Evolutionary conservation across 2,113 vertebrate genomes (phyloP).

Genomic region (Sinocyclocheilus anshuiensis): DNA sequence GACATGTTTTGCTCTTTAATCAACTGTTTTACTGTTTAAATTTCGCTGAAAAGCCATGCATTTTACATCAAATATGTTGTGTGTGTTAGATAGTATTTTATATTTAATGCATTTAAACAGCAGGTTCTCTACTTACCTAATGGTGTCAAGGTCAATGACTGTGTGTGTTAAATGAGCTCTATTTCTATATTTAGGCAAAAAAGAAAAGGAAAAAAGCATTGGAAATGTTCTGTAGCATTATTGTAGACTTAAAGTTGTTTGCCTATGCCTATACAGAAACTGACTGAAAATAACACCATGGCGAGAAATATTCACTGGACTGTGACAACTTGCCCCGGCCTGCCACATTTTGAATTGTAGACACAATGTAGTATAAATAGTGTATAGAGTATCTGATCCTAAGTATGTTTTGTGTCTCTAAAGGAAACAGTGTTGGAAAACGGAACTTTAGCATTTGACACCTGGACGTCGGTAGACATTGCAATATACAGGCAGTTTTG

Average conservation of each 20-base stretch:
- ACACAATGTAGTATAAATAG: background rate
- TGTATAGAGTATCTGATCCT: background rate
- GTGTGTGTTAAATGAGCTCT: conserved; percentile 2
- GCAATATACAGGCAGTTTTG: conserved; percentile 89
- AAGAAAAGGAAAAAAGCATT: background rate
- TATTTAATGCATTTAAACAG: background rate
- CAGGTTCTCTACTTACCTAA: background rate
- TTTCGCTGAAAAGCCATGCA: background rate
- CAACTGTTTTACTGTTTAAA: background rate
- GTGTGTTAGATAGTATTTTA: background rate
- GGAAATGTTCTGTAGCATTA: background rate
- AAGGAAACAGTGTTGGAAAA: conserved; percentile 86
- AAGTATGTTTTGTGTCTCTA: conserved; percentile 46
- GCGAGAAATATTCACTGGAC: background rate
- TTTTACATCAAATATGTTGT: background rate
- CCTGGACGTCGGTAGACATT: conserved; percentile 81
- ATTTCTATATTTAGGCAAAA: background rate
- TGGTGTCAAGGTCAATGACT: conserved; percentile 16
- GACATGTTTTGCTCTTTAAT: background rate
- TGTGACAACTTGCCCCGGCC: background rate
- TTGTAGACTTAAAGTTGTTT: background rate
- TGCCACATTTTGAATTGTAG: background rate
- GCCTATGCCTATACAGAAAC: background rate
- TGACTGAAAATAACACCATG: background rate
- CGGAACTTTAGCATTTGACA: conserved; percentile 86